These are phyloP conservation scores for Entomyzon cyanotis DNA, from an alignment of 2,113 vertebrate genomes.

Conservation along the genomic window DNA sequence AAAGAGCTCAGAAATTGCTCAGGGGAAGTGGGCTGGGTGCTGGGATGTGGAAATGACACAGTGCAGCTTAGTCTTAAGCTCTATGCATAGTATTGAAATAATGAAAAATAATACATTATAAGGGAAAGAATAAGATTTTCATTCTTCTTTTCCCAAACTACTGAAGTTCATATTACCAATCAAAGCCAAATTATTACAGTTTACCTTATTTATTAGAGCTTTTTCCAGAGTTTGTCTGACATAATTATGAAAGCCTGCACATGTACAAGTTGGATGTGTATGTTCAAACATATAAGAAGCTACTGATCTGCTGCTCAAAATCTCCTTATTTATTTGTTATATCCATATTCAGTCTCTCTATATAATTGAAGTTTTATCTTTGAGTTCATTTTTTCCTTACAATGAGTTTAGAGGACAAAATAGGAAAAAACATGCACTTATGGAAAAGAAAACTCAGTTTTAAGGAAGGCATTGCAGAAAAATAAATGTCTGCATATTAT, in stretches of 20 bases:
- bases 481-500: neutral
- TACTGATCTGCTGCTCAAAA: neutral
- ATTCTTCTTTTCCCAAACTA: neutral
- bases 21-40: neutral
- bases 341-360: neutral
- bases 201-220: neutral
- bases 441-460: neutral
- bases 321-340: neutral
- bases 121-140: neutral
- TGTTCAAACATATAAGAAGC: neutral
- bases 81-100: neutral
- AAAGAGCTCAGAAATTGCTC: neutral
- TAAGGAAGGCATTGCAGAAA: neutral
- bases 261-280: neutral
- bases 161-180: neutral
- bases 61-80: neutral
- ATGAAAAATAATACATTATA: neutral
- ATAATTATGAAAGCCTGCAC: neutral
- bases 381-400: neutral
- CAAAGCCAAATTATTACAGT: neutral
- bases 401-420: neutral
- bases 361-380: neutral
- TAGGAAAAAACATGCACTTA: neutral
- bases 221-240: neutral
- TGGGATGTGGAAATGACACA: neutral